Conservation (phyloP, 2,113 vertebrate species). For the Mesembrinibis cayennensis region DNA sequence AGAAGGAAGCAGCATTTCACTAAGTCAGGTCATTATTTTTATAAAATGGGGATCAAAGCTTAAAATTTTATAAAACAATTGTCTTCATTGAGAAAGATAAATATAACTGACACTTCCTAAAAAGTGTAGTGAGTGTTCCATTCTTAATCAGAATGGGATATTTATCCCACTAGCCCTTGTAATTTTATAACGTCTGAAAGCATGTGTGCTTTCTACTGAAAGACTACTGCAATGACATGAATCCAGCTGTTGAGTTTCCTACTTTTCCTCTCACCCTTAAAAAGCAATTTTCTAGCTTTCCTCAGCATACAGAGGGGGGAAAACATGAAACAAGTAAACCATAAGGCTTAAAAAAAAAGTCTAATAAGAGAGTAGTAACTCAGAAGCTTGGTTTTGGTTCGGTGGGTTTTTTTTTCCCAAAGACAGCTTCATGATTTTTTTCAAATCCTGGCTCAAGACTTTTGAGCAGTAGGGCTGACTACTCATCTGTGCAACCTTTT, state of each 20-base stretch:
- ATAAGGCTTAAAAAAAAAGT: background rate
- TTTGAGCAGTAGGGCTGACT: background rate
- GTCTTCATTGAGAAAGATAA: background rate
- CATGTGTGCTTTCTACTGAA: background rate
- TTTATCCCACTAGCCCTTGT: background rate
- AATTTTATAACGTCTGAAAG: background rate
- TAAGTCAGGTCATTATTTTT: background rate
- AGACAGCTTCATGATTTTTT: background rate
- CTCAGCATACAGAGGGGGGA: background rate
- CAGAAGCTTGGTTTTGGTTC: background rate
- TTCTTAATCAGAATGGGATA: background rate
- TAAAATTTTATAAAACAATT: background rate
- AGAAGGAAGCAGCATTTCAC: background rate
- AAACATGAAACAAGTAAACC: background rate
- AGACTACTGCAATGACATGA: background rate
- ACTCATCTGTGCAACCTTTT: background rate
- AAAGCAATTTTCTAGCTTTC: background rate
- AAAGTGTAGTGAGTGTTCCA: background rate
- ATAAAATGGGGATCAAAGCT: background rate
- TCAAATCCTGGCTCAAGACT: background rate
- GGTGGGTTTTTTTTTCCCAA: background rate
- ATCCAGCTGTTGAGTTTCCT: background rate
- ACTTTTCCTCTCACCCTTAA: background rate
- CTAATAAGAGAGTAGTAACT: background rate
- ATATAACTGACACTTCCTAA: background rate